These are phyloP conservation scores for Bombyx huttoni DNA, from an alignment of 2,888 invertebrate genomes.

Conservation along the genomic window DNA sequence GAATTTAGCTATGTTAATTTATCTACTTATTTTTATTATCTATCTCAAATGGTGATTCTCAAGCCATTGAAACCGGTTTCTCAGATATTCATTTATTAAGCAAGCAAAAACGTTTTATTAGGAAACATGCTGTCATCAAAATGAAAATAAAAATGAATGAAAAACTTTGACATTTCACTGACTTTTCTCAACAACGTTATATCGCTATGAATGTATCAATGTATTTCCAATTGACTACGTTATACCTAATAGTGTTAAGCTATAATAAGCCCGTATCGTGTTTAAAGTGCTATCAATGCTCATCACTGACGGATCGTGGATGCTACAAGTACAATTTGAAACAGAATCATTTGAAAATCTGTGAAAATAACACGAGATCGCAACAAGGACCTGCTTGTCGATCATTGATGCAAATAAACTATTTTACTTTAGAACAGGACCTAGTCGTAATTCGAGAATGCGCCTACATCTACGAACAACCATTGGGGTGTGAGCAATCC, in stretches of 20 bases:
- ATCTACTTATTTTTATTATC: too few species aligned
- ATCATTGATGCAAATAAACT: slow-evolving; percentile 39
- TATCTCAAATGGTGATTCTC: too few species aligned
- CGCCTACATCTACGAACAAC: slow-evolving; percentile 35
- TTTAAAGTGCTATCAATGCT: slow-evolving; percentile 54
- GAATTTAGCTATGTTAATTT: too few species aligned
- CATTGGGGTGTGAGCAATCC: slow-evolving; percentile 32
- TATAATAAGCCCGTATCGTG: slow-evolving; percentile 3
- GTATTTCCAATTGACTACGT: not conserved
- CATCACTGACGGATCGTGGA: slow-evolving; percentile 22
- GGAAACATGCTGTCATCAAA: too few species aligned
- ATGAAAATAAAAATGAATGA: too few species aligned
- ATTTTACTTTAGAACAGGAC: slow-evolving; percentile 37
- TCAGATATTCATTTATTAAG: too few species aligned
- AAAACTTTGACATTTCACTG: too few species aligned
- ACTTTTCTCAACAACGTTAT: too few species aligned
- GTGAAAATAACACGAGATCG: slow-evolving; percentile 10
- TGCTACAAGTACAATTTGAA: slow-evolving; percentile 39
- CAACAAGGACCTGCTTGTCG: slow-evolving; percentile 33
- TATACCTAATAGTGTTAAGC: not conserved
- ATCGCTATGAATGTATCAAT: not conserved
- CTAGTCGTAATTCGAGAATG: slow-evolving; percentile 43
- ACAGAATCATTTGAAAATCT: slow-evolving; percentile 28
- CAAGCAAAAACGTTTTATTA: too few species aligned
- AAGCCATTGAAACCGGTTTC: too few species aligned